A percentile compares a stretch with the other conserved stretches of the same genome.
These are phyloP conservation scores for Morelia viridis DNA, from an alignment of 2,797 vertebrate species.

Conservation along the genomic window DNA sequence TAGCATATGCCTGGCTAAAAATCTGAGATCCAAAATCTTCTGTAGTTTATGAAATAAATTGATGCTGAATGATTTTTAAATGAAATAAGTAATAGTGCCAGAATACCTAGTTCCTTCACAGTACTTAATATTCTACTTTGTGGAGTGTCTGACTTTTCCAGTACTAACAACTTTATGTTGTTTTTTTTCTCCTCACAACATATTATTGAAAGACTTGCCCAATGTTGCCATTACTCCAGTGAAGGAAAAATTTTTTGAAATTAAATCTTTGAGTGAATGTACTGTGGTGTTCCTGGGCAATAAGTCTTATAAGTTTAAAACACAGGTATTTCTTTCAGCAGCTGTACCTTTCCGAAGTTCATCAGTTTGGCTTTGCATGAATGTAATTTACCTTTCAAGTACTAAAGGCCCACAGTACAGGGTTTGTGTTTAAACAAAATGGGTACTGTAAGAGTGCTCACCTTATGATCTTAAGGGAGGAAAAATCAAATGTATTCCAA, in stretches of 20 bases:
- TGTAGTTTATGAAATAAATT: conserved; percentile 24
- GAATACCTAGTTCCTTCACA: conserved; percentile 39
- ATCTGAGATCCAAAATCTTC: background rate
- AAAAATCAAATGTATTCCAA: conserved; percentile 63
- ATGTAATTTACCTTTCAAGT: conserved; percentile 73
- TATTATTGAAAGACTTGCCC: conserved; percentile 51
- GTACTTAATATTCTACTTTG: conserved; percentile 43
- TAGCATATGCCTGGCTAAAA: background rate
- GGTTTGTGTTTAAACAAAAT: conserved; percentile 77
- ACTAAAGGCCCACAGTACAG: conserved; percentile 68
- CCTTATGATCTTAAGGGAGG: conserved; percentile 56
- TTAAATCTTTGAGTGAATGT: conserved; percentile 60
- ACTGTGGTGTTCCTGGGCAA: conserved; percentile 55
- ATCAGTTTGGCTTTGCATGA: conserved; percentile 72
- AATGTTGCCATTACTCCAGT: conserved; percentile 54
- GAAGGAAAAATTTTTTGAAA: conserved; percentile 53
- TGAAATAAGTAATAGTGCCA: conserved; percentile 37
- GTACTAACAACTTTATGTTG: conserved; percentile 62
- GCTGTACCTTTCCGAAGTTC: conserved; percentile 72
- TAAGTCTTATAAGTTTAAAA: conserved; percentile 67
- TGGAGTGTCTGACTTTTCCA: conserved; percentile 56
- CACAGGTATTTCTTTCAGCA: conserved; percentile 71
- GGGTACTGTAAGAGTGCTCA: conserved; percentile 70
- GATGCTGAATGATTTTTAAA: conserved; percentile 38
- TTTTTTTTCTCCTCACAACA: conserved; percentile 33